phyloP scores from a whole-genome alignment of 1,140 invertebrate genomes.

The Bombus fervidus region DNA sequence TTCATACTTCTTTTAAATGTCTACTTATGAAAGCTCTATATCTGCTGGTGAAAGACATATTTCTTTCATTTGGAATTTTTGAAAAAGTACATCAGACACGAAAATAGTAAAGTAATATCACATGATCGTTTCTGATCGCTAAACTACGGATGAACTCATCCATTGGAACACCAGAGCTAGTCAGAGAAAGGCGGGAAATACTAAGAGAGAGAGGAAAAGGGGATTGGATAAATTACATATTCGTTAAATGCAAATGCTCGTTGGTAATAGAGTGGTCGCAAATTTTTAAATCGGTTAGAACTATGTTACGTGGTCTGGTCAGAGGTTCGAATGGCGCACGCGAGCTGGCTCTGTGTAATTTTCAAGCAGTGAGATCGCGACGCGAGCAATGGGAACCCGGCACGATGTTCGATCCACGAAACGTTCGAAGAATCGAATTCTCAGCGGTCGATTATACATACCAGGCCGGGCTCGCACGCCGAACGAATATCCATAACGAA shows the following conservation, averaged over 20 bases:
- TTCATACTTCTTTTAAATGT: no score
- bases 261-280: not conserved
- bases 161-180: not conserved
- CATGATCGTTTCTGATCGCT: not conserved
- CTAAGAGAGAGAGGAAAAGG: not conserved
- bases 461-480: conserved; percentile 9
- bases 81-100: no score
- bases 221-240: not conserved
- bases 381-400: conserved; percentile 24
- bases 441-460: conserved; percentile 25
- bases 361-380: conserved; percentile 3
- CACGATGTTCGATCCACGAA: conserved; percentile 40
- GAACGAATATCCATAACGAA: conserved; percentile 25
- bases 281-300: conserved; percentile 5
- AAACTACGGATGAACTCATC: no score
- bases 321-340: not conserved
- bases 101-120: no score
- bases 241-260: conserved; percentile 3
- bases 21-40: no score
- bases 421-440: conserved; percentile 42
- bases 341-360: conserved; percentile 4
- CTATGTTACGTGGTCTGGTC: not conserved
- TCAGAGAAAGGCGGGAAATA: not conserved
- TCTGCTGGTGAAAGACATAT: no score
- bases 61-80: no score